phyloP scores from a whole-genome alignment of 1,140 invertebrate species.

The Lutraria rhynchaena region DNA sequence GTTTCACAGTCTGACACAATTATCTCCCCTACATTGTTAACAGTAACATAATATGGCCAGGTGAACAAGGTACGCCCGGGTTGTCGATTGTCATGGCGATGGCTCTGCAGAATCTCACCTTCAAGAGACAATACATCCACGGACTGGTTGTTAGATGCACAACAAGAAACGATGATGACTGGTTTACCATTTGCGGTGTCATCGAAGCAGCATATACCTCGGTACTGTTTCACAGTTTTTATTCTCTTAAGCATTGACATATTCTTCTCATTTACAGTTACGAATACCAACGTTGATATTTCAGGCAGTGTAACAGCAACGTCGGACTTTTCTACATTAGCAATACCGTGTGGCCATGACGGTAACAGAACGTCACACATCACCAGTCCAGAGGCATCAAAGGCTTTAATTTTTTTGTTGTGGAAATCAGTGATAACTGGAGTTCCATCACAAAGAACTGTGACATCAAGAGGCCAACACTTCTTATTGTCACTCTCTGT shows the following conservation, averaged over 20 bases:
- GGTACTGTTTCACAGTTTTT: conserved; percentile 68
- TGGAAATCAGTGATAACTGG: conserved; percentile 70
- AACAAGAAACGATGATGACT: conserved; percentile 65
- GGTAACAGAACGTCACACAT: conserved; percentile 65
- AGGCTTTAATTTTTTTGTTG: conserved; percentile 70
- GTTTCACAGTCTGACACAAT: conserved; percentile 69
- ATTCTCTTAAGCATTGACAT: conserved; percentile 67
- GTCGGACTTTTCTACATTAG: conserved; percentile 65
- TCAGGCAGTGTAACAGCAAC: conserved; percentile 69
- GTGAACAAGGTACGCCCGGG: conserved; percentile 62
- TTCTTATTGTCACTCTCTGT: conserved; percentile 70
- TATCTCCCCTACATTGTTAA: conserved; percentile 65
- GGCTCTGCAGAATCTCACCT: conserved; percentile 63
- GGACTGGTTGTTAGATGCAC: conserved; percentile 66
- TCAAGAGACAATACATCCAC: conserved; percentile 67
- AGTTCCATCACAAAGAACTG: conserved; percentile 67
- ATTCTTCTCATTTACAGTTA: conserved; percentile 57
- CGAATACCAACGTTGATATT: conserved; percentile 66
- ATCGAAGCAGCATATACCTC: conserved; percentile 65
- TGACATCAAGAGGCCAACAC: conserved; percentile 69
- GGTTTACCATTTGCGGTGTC: conserved; percentile 57
- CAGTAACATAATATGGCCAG: conserved; percentile 70
- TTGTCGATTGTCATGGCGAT: conserved; percentile 64
- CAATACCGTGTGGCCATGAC: conserved; percentile 69
- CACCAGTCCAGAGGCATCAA: conserved; percentile 63